Evolutionary conservation across 2,797 vertebrate species (phyloP).

Genomic region (Phoxinus dragarum): DNA sequence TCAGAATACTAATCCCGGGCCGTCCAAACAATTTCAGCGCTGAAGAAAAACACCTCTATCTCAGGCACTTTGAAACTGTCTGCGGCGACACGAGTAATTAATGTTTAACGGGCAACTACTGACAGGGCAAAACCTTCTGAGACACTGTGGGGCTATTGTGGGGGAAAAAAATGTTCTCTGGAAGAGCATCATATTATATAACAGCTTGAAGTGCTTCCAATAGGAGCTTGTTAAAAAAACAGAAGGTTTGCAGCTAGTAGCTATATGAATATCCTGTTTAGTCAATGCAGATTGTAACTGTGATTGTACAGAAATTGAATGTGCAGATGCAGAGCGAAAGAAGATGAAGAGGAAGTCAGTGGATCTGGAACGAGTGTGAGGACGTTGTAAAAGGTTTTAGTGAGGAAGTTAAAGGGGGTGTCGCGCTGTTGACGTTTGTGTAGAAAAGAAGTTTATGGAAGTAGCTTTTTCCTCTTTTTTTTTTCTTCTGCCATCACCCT

Average conservation of each 20-base stretch:
- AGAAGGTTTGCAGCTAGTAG: neutral
- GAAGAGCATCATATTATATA: conserved; percentile 4
- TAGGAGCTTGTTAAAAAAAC: neutral
- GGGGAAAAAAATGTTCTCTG: neutral
- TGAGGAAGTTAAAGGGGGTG: conserved; percentile 67
- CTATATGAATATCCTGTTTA: neutral
- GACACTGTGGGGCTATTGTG: conserved; percentile 8
- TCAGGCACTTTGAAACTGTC: conserved; percentile 43
- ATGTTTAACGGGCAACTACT: conserved; percentile 48
- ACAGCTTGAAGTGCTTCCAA: neutral
- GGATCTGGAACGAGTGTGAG: conserved; percentile 66
- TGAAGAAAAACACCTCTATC: conserved; percentile 45
- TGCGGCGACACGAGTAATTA: conserved; percentile 38
- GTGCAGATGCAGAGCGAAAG: conserved; percentile 32
- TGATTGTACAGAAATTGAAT: conserved; percentile 5
- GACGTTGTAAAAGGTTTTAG: conserved; percentile 71
- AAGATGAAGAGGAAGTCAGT: conserved; percentile 61
- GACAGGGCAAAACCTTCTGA: conserved; percentile 34
- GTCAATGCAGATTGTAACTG: neutral
- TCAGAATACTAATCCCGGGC: conserved; percentile 80
- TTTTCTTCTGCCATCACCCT: conserved; percentile 28
- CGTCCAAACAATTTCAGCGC: conserved; percentile 67
- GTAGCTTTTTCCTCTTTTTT: conserved; percentile 38
- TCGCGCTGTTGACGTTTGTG: conserved; percentile 62
- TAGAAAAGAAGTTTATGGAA: conserved; percentile 62